Percentiles rank a stretch among this genome's conserved stretches.
phyloP scores from a whole-genome alignment of 2,113 vertebrate species.

The Paedocypris sp. region DNA sequence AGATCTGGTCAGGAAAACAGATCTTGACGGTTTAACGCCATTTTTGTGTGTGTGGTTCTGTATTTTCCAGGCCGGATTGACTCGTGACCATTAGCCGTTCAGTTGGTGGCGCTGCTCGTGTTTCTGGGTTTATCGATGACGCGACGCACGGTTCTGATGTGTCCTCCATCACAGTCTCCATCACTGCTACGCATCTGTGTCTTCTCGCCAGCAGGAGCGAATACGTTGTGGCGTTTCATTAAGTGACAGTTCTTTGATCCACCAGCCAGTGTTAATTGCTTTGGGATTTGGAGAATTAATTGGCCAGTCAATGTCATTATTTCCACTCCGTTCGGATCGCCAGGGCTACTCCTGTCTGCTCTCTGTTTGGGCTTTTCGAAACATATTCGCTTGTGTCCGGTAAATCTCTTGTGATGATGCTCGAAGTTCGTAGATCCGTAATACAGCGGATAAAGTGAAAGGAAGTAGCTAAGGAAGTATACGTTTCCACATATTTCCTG shows the following conservation, averaged over 20 bases:
- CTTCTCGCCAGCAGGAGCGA: neutral
- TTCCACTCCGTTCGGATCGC: neutral
- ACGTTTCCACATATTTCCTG: no score
- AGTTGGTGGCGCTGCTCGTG: neutral
- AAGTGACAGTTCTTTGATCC: constrained; percentile 18
- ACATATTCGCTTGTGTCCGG: no score
- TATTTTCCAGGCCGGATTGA: neutral
- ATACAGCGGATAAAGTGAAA: no score
- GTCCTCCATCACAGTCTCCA: no score
- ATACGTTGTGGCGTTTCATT: neutral
- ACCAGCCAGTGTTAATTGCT: constrained; percentile 22
- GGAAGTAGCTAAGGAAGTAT: no score
- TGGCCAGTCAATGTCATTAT: constrained; percentile 17
- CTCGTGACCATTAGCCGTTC: constrained; percentile 12
- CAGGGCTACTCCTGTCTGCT: neutral
- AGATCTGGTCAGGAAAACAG: neutral
- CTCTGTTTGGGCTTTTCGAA: no score
- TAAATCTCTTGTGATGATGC: no score
- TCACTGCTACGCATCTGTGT: neutral
- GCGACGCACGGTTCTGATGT: no score
- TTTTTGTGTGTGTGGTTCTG: no score
- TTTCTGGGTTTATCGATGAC: no score
- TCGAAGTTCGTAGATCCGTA: no score
- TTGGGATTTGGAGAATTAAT: constrained; percentile 26
- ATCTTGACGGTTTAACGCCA: neutral